These are phyloP conservation scores for Troides helena DNA, from an alignment of 2,888 invertebrate genomes.

Conservation along the genomic window DNA sequence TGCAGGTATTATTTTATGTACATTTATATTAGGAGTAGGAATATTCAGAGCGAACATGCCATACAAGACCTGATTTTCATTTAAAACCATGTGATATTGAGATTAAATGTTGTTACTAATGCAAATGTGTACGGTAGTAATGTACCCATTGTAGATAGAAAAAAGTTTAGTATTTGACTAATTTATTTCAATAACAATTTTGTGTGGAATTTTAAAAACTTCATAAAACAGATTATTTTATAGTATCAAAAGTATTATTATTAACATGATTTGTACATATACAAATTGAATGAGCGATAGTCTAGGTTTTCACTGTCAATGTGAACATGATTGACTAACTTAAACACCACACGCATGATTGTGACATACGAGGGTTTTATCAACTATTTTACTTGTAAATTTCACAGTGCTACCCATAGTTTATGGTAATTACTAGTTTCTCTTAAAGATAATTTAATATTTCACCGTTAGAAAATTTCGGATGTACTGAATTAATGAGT, in stretches of 20 bases:
- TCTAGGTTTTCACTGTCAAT: background rate
- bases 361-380: background rate
- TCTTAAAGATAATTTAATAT: background rate
- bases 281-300: background rate
- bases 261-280: background rate
- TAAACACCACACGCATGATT: background rate
- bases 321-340: background rate
- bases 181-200: no score
- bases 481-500: background rate
- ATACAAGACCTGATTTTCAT: no score
- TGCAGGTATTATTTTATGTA: background rate
- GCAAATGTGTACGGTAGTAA: no score
- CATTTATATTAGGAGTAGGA: no score
- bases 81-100: no score
- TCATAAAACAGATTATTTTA: no score
- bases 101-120: no score
- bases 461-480: background rate
- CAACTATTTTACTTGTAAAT: background rate
- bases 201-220: no score
- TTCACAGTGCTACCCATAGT: conserved; percentile 7
- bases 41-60: no score
- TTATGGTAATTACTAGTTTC: conserved; percentile 17
- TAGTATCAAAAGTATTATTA: background rate
- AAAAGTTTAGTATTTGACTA: no score
- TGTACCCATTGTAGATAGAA: no score